phyloP scores from a whole-genome alignment of 2,113 vertebrate species.

The Dicaeum eximium region DNA sequence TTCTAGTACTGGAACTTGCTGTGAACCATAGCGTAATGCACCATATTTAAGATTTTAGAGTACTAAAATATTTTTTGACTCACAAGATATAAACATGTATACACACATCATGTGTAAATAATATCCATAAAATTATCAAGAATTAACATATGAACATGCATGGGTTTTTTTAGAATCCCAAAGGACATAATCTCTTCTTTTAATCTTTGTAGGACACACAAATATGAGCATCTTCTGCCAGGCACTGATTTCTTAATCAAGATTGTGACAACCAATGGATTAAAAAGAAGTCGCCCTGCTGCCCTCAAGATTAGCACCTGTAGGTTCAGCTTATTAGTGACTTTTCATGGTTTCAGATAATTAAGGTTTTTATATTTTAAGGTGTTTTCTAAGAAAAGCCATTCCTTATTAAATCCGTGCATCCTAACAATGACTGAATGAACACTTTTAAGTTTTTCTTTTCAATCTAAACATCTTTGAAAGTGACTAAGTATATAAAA shows the following conservation, averaged over 20 bases:
- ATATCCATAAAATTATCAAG: neutral
- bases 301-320: conserved; percentile 69
- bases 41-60: neutral
- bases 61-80: neutral
- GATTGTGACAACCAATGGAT: conserved; percentile 70
- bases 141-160: neutral
- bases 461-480: neutral
- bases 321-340: conserved; percentile 65
- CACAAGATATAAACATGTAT: neutral
- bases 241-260: conserved; percentile 77
- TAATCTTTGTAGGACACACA: conserved; percentile 44
- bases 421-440: neutral
- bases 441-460: neutral
- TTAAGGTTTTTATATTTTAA: neutral
- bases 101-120: neutral
- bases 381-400: neutral
- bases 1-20: neutral
- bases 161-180: neutral
- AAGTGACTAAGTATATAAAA: neutral
- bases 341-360: neutral
- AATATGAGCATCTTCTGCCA: conserved; percentile 73
- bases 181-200: neutral
- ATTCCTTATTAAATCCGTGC: neutral
- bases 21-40: neutral
- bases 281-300: conserved; percentile 71